A percentile compares a stretch with the other conserved stretches of the same genome.
Evolutionary conservation across 2,888 invertebrate genomes (phyloP).

Genomic region (Latrodectus hesperus): DNA sequence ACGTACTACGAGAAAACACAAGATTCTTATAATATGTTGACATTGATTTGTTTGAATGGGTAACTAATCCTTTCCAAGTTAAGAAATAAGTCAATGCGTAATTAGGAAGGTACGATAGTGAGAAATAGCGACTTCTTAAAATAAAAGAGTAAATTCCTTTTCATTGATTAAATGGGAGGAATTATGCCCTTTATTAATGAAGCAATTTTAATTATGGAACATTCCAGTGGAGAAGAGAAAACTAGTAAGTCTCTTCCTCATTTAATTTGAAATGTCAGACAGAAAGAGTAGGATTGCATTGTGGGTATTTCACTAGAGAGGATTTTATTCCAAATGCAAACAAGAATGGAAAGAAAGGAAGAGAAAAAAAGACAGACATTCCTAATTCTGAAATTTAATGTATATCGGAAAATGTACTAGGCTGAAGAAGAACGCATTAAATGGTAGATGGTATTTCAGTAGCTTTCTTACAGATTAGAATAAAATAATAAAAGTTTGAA

Average conservation of each 20-base stretch:
- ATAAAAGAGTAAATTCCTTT: slow-evolving; percentile 23
- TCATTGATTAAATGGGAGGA: slow-evolving; percentile 50
- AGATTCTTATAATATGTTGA: slow-evolving; percentile 31
- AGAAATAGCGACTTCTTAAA: neutral
- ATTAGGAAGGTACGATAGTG: slow-evolving; percentile 39
- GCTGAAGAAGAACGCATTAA: neutral
- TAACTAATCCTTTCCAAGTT: slow-evolving; percentile 44
- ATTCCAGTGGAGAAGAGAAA: neutral
- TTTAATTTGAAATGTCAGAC: slow-evolving; percentile 36
- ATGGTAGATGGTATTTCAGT: neutral
- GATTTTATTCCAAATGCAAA: slow-evolving; percentile 1
- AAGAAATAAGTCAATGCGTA: slow-evolving; percentile 44
- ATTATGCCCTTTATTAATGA: slow-evolving; percentile 64
- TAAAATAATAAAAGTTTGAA: neutral
- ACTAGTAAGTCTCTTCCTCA: slow-evolving; percentile 33
- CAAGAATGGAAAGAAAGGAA: neutral
- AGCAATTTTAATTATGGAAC: slow-evolving; percentile 58
- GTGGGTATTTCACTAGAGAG: slow-evolving; percentile 15
- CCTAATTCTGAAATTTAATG: neutral
- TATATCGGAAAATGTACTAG: neutral
- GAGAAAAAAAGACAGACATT: neutral
- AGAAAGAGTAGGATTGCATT: slow-evolving; percentile 1
- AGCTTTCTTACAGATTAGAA: neutral
- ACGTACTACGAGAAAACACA: too few species aligned
- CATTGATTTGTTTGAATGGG: slow-evolving; percentile 32